Percentiles rank a stretch among this genome's conserved stretches.
Evolutionary conservation across 2,888 invertebrate genomes (phyloP).

Genomic region (Taphrorychus bicolor): DNA sequence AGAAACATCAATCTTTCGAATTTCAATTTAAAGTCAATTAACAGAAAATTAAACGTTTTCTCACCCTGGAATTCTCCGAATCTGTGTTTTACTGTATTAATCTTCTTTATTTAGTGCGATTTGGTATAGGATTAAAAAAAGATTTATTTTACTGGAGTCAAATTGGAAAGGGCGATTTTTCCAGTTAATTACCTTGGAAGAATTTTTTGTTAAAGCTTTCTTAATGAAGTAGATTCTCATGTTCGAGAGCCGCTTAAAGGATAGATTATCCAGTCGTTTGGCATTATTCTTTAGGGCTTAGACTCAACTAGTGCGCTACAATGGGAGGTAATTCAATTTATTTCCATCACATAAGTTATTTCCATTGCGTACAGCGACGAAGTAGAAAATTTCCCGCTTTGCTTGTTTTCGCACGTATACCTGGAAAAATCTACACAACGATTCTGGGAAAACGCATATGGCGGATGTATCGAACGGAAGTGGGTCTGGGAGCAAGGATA

Average conservation of each 20-base stretch:
- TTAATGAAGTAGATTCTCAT: conserved; percentile 2
- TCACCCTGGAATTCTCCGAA: conserved; percentile 26
- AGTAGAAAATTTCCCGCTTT: conserved; percentile 30
- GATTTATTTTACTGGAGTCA: conserved; percentile 24
- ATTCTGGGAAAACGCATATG: conserved; percentile 42
- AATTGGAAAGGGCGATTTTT: conserved; percentile 8
- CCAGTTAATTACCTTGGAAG: conserved; percentile 4
- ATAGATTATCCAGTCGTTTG: neutral
- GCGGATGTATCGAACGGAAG: conserved; percentile 40
- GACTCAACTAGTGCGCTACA: too few species aligned
- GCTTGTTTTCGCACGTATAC: conserved; percentile 40
- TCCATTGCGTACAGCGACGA: conserved; percentile 9
- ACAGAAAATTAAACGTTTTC: conserved; percentile 34
- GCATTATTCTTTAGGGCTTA: neutral
- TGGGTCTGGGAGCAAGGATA: conserved; percentile 34
- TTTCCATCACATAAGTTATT: conserved; percentile 7
- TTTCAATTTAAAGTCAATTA: conserved; percentile 34
- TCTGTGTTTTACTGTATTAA: conserved; percentile 28
- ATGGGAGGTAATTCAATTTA: conserved; percentile 5
- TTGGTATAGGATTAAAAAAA: conserved; percentile 28
- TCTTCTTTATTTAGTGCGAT: conserved; percentile 30
- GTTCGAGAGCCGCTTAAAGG: neutral
- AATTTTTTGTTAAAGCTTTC: neutral
- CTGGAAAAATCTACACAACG: conserved; percentile 40
- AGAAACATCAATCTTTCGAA: conserved; percentile 29